Percentiles rank a stretch among this genome's conserved stretches.
Conservation (phyloP, 2,113 vertebrate genomes). For the Sylvia atricapilla region DNA sequence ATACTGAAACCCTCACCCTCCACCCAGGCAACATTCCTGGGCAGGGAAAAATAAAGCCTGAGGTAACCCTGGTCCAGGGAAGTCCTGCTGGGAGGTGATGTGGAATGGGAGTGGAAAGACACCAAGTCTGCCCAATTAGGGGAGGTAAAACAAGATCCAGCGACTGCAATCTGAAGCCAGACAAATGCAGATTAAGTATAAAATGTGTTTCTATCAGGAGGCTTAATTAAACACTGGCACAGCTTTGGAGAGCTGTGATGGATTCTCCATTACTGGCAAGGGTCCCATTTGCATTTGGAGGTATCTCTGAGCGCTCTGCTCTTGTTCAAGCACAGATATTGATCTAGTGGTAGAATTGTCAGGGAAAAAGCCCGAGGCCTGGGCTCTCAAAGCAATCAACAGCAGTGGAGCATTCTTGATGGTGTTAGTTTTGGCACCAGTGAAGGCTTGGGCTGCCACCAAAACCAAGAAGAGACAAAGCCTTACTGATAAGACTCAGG, state of each 20-base stretch:
- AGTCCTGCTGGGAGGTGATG: background rate
- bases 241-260: background rate
- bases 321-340: background rate
- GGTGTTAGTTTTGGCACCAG: background rate
- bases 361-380: background rate
- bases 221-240: conserved; percentile 1
- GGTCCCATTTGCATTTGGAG: background rate
- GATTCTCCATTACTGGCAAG: conserved; percentile 15
- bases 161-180: background rate
- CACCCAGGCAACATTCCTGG: background rate
- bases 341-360: background rate
- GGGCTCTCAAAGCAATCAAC: background rate
- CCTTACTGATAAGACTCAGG: background rate
- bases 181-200: background rate
- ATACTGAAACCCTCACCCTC: background rate
- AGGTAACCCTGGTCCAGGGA: background rate
- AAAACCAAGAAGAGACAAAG: background rate
- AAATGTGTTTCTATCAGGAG: background rate
- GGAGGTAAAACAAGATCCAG: background rate
- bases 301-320: background rate
- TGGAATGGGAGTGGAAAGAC: background rate
- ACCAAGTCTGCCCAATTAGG: background rate
- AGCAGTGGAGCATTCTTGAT: background rate
- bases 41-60: background rate
- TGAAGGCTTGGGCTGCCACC: background rate